phyloP scores from a whole-genome alignment of 2,797 vertebrate genomes.

The Sarcoramphus papa region DNA sequence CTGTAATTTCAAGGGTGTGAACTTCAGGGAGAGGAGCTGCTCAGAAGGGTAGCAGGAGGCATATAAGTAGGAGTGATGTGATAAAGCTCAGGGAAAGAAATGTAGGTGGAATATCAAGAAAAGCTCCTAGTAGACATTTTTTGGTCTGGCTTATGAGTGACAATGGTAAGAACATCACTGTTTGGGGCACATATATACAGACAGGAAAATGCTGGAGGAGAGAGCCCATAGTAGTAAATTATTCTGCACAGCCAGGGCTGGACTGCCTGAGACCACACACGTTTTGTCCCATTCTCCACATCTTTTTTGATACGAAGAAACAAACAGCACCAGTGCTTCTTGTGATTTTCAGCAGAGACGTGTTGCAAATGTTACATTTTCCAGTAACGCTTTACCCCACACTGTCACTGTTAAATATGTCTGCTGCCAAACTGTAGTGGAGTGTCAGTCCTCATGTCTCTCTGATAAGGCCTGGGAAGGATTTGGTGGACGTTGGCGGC shows the following conservation, averaged over 20 bases:
- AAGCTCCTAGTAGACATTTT: neutral
- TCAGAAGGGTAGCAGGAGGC: neutral
- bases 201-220: neutral
- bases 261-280: neutral
- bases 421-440: constrained; percentile 13
- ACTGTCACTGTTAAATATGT: constrained; percentile 29
- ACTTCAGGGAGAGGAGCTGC: neutral
- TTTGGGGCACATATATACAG: neutral
- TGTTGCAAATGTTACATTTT: constrained; percentile 16
- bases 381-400: constrained; percentile 21
- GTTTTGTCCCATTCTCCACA: neutral
- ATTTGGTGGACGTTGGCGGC: neutral
- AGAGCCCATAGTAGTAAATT: neutral
- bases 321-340: neutral
- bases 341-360: neutral
- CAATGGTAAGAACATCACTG: neutral
- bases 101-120: neutral
- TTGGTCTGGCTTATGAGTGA: neutral
- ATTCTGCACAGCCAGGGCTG: neutral
- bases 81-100: neutral
- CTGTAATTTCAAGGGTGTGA: constrained; percentile 11
- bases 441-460: neutral
- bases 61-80: neutral
- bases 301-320: neutral
- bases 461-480: neutral